A percentile compares a stretch with the other conserved stretches of the same genome.
These are phyloP conservation scores for Morelia viridis DNA, from an alignment of 2,797 vertebrate species.

Conservation along the genomic window DNA sequence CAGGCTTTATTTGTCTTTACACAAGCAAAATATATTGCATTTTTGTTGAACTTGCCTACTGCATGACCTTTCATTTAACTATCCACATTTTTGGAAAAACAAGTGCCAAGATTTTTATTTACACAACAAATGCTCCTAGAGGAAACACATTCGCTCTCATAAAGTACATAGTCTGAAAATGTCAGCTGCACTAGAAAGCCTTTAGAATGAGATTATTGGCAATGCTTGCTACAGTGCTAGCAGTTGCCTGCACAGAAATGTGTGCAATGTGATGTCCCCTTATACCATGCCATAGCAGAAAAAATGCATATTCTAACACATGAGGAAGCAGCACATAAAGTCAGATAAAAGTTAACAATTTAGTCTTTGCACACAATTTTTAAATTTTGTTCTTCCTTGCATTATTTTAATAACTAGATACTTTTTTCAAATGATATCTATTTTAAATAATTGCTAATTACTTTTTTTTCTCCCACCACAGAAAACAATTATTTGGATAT, in stretches of 20 bases:
- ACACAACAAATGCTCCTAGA: constrained; percentile 19
- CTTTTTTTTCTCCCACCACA: constrained; percentile 20
- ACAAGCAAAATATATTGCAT: constrained; percentile 48
- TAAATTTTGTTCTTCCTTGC: background rate
- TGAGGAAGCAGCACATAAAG: constrained; percentile 31
- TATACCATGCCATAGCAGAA: constrained; percentile 69
- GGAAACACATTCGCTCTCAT: constrained; percentile 22
- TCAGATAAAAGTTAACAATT: background rate
- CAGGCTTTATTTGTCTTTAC: constrained; percentile 61
- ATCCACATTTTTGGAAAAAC: constrained; percentile 59
- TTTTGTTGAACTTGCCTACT: constrained; percentile 51
- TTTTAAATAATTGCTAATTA: constrained; percentile 24
- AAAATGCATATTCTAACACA: constrained; percentile 58
- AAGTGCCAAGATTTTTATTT: constrained; percentile 60
- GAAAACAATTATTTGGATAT: constrained; percentile 48
- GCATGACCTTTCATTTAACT: constrained; percentile 53
- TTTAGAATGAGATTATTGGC: constrained; percentile 68
- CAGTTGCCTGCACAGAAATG: constrained; percentile 74
- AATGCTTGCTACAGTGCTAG: constrained; percentile 70
- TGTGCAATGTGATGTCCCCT: constrained; percentile 72
- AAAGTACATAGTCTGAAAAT: constrained; percentile 60
- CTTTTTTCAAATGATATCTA: background rate
- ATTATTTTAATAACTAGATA: constrained; percentile 14
- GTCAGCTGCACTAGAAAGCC: constrained; percentile 63
- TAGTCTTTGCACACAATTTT: constrained; percentile 31